phyloP scores from a whole-genome alignment of 2,797 vertebrate species.

The Arnoldichthys spilopterus region DNA sequence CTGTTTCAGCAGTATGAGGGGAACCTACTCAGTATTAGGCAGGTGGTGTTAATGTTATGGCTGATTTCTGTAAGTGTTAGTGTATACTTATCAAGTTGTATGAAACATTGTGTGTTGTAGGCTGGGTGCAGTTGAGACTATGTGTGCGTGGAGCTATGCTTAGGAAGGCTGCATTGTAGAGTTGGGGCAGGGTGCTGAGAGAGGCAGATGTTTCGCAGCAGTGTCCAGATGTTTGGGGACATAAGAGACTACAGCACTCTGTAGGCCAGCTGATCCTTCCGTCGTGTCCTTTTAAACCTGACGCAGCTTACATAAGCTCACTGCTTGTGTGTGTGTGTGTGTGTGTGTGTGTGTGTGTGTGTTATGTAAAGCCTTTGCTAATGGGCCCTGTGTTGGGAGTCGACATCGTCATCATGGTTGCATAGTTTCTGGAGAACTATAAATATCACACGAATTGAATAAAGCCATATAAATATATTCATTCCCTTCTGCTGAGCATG shows the following conservation, averaged over 20 bases:
- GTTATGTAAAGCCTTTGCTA: slow-evolving; percentile 22
- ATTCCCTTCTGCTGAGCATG: background rate
- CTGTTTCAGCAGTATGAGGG: too few species aligned
- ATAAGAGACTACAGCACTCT: slow-evolving; percentile 34
- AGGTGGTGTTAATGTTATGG: too few species aligned
- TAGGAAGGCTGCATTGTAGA: background rate
- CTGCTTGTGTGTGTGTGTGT: slow-evolving; percentile 13
- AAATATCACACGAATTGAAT: slow-evolving; percentile 7
- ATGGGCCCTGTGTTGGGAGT: slow-evolving; percentile 9
- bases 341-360: slow-evolving; percentile 19
- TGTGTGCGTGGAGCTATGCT: slow-evolving; percentile 36
- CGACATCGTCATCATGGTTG: slow-evolving; percentile 6
- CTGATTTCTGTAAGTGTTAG: too few species aligned
- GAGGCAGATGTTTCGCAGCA: slow-evolving; percentile 38
- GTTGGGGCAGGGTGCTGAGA: slow-evolving; percentile 35
- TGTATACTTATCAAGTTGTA: too few species aligned
- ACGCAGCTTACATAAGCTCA: slow-evolving; percentile 30
- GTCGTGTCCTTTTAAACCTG: slow-evolving; percentile 9
- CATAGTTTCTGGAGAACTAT: slow-evolving; percentile 16
- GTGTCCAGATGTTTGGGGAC: slow-evolving; percentile 37
- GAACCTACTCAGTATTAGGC: too few species aligned
- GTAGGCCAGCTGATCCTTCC: slow-evolving; percentile 28
- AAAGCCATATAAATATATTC: background rate
- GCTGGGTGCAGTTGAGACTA: slow-evolving; percentile 2
- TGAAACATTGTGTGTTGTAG: background rate